phyloP scores from a whole-genome alignment of 2,113 vertebrate genomes.

The Myrmophylax atrothorax region DNA sequence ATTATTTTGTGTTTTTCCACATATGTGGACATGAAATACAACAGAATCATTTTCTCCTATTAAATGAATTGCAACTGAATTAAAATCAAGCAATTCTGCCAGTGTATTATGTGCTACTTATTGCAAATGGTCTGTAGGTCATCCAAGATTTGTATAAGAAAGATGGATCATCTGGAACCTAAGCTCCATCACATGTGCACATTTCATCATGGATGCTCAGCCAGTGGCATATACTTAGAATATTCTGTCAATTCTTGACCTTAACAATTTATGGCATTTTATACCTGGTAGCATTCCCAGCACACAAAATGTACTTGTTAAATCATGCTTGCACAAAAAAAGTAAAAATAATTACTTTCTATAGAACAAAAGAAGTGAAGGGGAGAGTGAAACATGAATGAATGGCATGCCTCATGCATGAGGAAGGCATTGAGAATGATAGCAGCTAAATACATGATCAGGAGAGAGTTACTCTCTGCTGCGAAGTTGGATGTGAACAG shows the following conservation, averaged over 20 bases:
- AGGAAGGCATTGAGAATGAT: background rate
- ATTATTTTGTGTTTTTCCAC: background rate
- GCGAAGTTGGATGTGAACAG: background rate
- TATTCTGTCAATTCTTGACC: background rate
- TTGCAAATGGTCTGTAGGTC: background rate
- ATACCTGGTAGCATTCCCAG: background rate
- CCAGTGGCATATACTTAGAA: background rate
- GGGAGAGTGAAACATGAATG: accelerated
- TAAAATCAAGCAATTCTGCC: background rate
- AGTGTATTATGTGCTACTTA: background rate
- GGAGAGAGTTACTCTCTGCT: background rate
- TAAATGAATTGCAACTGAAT: background rate
- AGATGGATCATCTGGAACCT: background rate
- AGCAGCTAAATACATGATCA: background rate
- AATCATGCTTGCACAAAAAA: background rate
- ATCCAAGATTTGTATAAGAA: background rate
- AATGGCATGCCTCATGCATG: background rate
- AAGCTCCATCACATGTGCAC: background rate
- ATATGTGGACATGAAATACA: background rate
- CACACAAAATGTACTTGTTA: background rate
- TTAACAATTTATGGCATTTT: background rate
- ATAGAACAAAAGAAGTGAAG: background rate
- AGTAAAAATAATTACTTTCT: background rate
- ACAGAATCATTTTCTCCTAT: background rate
- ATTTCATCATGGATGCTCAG: background rate